Evolutionary conservation across 2,888 invertebrate species (phyloP), one percentile per base, ranked within the genome.

Genomic region (Steinernema hermaphroditum): DNA sequence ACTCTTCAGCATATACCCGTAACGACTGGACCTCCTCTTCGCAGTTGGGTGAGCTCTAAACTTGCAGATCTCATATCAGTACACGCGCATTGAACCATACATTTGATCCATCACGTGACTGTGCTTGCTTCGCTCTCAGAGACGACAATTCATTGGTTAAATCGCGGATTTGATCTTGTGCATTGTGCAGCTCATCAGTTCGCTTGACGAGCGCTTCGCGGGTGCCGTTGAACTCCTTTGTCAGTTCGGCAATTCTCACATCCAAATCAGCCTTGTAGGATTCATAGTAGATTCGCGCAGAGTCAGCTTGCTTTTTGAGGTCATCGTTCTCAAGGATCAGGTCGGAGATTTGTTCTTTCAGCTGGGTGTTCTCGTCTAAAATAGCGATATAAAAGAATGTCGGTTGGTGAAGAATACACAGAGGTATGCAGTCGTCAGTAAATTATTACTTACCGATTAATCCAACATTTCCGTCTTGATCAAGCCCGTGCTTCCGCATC

Each of bases 401-500:
- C n/a, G n/a, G n/a, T n/a, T n/a, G n/a, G n/a, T n/a, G n/a, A n/a
- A n/a, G n/a, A n/a, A n/a, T n/a, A n/a, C n/a, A n/a, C n/a, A n/a
- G n/a, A n/a, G n/a, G n/a, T n/a, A n/a, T n/a, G n/a, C n/a, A n/a
- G n/a, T n/a, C n/a, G n/a, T n/a, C n/a, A n/a, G n/a, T n/a, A n/a
- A n/a, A n/a, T n/a, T n/a, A n/a, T n/a, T n/a, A n/a, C 46, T 14
- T 46, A 46, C 46, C n/a, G 4, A 46, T 46, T 19, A 46, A 49
- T 14, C 71, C 71, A 9, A 32, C 37, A 22, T 41, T 22, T 22
- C 41, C 69, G 34, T 71, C 16, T 19, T 71, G 54, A 41, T 46
- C 57, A 41, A 75, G 32, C 4, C 71, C 46, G 43, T 76, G 73
- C 22, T 77, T 73, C 27, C 72, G 73, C 57, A 83, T 68, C 69